Evolutionary conservation across 2,888 invertebrate species (phyloP), one percentile per base, ranked within the genome.

Genomic region (Melitaea athalia): DNA sequence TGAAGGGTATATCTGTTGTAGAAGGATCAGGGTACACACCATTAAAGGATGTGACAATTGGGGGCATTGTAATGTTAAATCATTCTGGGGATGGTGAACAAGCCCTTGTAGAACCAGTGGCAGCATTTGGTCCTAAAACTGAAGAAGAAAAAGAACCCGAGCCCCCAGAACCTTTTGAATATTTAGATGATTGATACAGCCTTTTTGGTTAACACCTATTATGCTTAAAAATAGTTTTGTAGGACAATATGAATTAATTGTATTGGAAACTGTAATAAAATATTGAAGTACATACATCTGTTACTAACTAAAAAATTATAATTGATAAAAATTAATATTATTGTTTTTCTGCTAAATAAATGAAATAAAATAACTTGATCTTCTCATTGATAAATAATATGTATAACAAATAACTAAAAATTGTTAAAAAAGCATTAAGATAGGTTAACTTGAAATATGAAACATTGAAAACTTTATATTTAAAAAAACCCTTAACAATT

Each of bases 111-210:
- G 98, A 99, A 84, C 97, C 98, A 7, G 98, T 99, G 14, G 97
- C 96, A 84, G 97, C 97, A 0, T 97, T 96, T 80, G 98, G 98
- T 0, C 97, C 97, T 3, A 97, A 97, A 85, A 95, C 96, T 17
- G 99, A 98, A 75, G 99, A 99, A 81, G 98, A 98, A 79, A 98
- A 98, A 81, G 99, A 99, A 88, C 98, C 99, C 0, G 98, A 98
- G 80, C 98, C 99, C 55, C 99, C 99, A 82, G 99, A 99, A 93
- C 98, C 99, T 74, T 99, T 99, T 85, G 98, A 99, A 91, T 99
- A 97, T 92, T 95, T 95, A 78, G 99, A 99, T 87, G 96, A 96
- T 86, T 95, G 94, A 93, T 85, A 80, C 75, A 78, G 75, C 74
- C 72, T 80, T 65, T 83, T 82, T 70, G 75, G 76, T 78, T 85